A percentile compares a stretch with the other conserved stretches of the same genome.
Conservation (phyloP, 2,113 vertebrate species). For the Callaeas wilsoni region DNA sequence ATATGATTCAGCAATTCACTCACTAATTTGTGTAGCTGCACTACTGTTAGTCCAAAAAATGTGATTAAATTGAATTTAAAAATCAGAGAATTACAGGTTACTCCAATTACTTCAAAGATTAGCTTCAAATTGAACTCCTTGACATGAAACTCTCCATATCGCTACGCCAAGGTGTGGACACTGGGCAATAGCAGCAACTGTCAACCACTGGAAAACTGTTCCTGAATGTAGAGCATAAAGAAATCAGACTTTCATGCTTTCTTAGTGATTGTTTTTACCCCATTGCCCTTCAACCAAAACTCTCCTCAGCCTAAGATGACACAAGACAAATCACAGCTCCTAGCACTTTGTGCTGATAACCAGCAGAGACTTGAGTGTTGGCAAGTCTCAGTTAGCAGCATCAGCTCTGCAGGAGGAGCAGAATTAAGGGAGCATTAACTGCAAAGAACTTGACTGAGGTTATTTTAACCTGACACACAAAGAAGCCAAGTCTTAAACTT, state of each 20-base stretch:
- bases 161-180: accelerated
- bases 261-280: not conserved
- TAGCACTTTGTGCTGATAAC: not conserved
- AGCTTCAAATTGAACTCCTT: not conserved
- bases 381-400: not conserved
- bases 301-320: not conserved
- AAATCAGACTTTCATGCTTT: not conserved
- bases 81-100: not conserved
- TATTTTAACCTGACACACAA: conserved; percentile 13
- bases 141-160: not conserved
- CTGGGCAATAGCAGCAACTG: not conserved
- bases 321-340: not conserved
- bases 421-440: not conserved
- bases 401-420: not conserved
- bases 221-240: not conserved
- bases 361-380: not conserved
- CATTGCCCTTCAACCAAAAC: not conserved
- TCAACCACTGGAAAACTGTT: not conserved
- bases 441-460: not conserved
- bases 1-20: not conserved
- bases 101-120: not conserved
- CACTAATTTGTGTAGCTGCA: not conserved
- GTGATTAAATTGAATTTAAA: not conserved
- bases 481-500: not conserved
- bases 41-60: not conserved